Evolutionary conservation across 2,888 invertebrate genomes (phyloP).

Genomic region (Scaptomyza parva): DNA sequence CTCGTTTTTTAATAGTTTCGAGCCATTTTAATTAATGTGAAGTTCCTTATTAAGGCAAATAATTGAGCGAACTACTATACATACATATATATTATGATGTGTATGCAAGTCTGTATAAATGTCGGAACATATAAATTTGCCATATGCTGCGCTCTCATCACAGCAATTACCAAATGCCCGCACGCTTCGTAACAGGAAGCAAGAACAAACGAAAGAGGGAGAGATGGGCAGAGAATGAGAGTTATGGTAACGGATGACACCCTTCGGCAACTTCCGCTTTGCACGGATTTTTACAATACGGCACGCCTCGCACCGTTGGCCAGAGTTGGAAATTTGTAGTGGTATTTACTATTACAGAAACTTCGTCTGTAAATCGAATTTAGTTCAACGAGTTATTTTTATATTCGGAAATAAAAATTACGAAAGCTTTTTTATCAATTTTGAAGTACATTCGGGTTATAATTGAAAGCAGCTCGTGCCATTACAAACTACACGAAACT

Average conservation of each 20-base stretch:
- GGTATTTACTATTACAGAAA: neutral
- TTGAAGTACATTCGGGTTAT: too few relatives aligned
- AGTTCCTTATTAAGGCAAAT: slow-evolving; percentile 45
- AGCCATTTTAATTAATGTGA: slow-evolving; percentile 63
- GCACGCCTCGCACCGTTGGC: slow-evolving; percentile 58
- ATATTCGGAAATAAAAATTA: too few relatives aligned
- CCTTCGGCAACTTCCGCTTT: slow-evolving; percentile 66
- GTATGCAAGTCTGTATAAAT: neutral
- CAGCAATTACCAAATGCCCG: slow-evolving; percentile 55
- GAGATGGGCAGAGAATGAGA: neutral
- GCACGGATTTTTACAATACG: slow-evolving; percentile 53
- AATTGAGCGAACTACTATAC: slow-evolving; percentile 29
- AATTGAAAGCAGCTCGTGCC: too few relatives aligned
- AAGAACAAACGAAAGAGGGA: neutral
- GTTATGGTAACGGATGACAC: slow-evolving; percentile 51
- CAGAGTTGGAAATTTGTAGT: neutral
- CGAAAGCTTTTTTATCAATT: too few relatives aligned
- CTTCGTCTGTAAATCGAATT: too few relatives aligned
- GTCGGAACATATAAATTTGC: slow-evolving; percentile 5
- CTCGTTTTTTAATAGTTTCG: slow-evolving; percentile 27
- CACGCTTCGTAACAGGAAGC: slow-evolving; percentile 23
- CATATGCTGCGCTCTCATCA: slow-evolving; percentile 31
- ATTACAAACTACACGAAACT: neutral
- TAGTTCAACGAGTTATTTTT: too few relatives aligned
- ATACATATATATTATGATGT: neutral